A percentile compares a stretch with the other conserved stretches of the same genome.
phyloP scores from a whole-genome alignment of 2,113 vertebrate genomes.

The Erythrocercus mccallii region DNA sequence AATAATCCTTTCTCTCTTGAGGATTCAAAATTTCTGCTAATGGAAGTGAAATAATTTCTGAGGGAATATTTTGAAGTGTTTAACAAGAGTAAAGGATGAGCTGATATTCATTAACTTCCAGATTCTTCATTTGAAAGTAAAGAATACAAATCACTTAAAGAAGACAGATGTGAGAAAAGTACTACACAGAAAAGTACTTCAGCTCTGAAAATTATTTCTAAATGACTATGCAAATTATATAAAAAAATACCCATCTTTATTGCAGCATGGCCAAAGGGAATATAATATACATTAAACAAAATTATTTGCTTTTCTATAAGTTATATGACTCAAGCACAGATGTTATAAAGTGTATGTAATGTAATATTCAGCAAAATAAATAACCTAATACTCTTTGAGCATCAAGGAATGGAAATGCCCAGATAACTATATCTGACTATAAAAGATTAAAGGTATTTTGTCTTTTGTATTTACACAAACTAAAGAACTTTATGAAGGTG shows the following conservation, averaged over 20 bases:
- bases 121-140: conserved; percentile 9
- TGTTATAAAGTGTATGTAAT: neutral
- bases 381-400: neutral
- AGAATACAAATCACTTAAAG: conserved; percentile 30
- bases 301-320: neutral
- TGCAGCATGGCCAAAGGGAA: neutral
- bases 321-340: neutral
- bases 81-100: conserved; percentile 6
- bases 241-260: neutral
- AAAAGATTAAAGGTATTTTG: neutral
- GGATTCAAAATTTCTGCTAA: conserved; percentile 20
- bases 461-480: neutral
- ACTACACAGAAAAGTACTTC: neutral
- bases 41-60: conserved; percentile 32
- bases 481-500: neutral
- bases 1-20: conserved; percentile 1
- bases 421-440: neutral
- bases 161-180: neutral
- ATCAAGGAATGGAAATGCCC: neutral
- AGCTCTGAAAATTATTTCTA: conserved; percentile 7
- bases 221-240: neutral
- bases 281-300: neutral
- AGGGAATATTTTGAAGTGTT: conserved; percentile 58
- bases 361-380: neutral
- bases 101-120: conserved; percentile 35